Conservation (phyloP, 2,113 vertebrate genomes). For the Thalassoma bifasciatum region DNA sequence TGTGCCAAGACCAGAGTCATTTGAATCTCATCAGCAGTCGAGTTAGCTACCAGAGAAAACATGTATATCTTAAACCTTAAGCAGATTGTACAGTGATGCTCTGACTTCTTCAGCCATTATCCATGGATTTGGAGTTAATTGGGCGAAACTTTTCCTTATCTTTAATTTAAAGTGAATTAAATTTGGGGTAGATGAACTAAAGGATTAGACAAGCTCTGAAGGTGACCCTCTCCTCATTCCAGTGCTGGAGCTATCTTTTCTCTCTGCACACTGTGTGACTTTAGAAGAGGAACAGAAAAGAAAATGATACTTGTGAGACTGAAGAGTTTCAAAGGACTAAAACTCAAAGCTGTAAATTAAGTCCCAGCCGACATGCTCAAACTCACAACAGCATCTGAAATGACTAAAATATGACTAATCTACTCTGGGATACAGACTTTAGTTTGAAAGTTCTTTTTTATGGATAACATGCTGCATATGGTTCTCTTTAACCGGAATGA, state of each 20-base stretch:
- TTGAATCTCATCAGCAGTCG: slow-evolving; percentile 12
- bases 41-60: slow-evolving; percentile 1
- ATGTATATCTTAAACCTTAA: slow-evolving; percentile 24
- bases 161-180: slow-evolving; percentile 65
- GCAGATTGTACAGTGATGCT: slow-evolving; percentile 29
- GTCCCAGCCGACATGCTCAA: not conserved
- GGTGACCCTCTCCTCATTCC: slow-evolving; percentile 44
- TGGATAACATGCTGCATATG: not conserved
- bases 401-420: not conserved
- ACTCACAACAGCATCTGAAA: not conserved
- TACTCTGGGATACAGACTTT: not conserved
- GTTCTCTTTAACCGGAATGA: too few species aligned
- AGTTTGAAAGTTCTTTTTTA: not conserved
- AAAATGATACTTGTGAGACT: slow-evolving; percentile 7
- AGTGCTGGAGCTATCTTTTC: slow-evolving; percentile 9
- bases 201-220: slow-evolving; percentile 60
- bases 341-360: not conserved
- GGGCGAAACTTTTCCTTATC: slow-evolving; percentile 55
- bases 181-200: slow-evolving; percentile 57
- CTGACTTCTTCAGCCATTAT: slow-evolving; percentile 53
- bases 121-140: slow-evolving; percentile 51
- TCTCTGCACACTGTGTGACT: slow-evolving; percentile 23
- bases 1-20: not conserved
- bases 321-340: not conserved
- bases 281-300: slow-evolving; percentile 32